These are phyloP conservation scores for Drosophila persimilis DNA, from an alignment of 1,140 invertebrate species.

Conservation along the genomic window DNA sequence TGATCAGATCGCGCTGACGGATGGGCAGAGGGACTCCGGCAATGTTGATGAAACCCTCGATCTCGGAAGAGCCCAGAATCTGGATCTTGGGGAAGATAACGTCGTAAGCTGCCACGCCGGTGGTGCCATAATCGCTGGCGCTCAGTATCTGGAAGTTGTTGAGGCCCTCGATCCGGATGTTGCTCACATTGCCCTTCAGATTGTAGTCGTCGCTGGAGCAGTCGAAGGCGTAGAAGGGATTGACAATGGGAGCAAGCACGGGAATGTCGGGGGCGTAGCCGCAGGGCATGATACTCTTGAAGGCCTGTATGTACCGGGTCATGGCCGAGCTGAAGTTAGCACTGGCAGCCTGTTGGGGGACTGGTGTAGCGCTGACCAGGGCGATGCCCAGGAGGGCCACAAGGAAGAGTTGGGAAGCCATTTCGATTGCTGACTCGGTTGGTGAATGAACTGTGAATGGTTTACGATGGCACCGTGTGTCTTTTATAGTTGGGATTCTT, in stretches of 20 bases:
- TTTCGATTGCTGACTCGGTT: constrained; percentile 24
- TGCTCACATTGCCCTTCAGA: constrained; percentile 51
- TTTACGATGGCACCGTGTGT: not conserved
- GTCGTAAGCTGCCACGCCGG: constrained; percentile 44
- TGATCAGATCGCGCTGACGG: constrained; percentile 42
- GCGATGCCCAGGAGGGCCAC: constrained; percentile 34
- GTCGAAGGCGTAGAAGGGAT: constrained; percentile 31
- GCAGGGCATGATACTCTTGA: constrained; percentile 60
- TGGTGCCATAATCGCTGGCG: constrained; percentile 38
- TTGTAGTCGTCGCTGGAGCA: constrained; percentile 23
- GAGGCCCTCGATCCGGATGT: constrained; percentile 54
- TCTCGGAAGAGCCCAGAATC: constrained; percentile 39
- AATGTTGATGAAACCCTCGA: constrained; percentile 46
- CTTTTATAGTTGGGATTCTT: constrained; percentile 37
- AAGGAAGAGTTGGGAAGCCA: constrained; percentile 41
- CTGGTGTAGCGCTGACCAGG: constrained; percentile 24
- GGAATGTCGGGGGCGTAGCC: constrained; percentile 54
- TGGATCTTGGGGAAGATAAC: constrained; percentile 56
- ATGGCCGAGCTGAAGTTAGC: constrained; percentile 39
- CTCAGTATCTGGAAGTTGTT: constrained; percentile 52
- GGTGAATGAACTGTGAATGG: constrained; percentile 14
- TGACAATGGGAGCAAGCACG: constrained; percentile 38
- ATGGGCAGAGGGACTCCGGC: constrained; percentile 39
- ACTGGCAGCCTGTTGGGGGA: constrained; percentile 23
- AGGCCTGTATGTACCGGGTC: constrained; percentile 44